Base-by-base conservation (phyloP, 2,113 vertebrate genomes). In the Ranitomeya variabilis region DNA sequence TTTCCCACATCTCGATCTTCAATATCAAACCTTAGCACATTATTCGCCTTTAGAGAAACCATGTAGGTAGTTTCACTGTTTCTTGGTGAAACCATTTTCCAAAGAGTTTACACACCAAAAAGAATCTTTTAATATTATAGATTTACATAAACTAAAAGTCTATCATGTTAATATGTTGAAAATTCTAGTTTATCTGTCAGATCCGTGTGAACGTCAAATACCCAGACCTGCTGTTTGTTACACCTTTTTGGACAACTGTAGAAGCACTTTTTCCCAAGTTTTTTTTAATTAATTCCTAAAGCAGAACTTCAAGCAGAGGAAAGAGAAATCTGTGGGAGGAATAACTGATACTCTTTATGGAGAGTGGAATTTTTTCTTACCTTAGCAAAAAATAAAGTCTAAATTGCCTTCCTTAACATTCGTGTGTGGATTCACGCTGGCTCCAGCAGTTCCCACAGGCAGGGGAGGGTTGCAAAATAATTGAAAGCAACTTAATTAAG, bases 401-500 rank as follows among this genome's bases (percentile, higher is more conserved):
- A 89, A 89, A 59, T 89, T 89, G 87, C 87, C 81, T 89, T 89
- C 51, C 51, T 57, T 26, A 84, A 84, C 51, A 89, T 83, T 62
- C 31, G 45, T 84, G 73, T 67, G 60, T 67, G 81, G 69, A 89
- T 84, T 89, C 87, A 83, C 23, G 60, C 87, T 78, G 81, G 67
- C 69, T 88, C 67, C 80, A 54, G 87, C 87, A 77, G 80, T 82
- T 88, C 87, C 81, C 81, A 89, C 87, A 78, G 81, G 80, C 87
- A 89, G 60, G 87, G 87, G 81, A 84, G 71, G 59, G 80, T 67
- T 88, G 51, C 71, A 78, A 84, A 88, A 88, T 88, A 88, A 88
- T 88, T 88, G 87, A 88, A 88, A 88, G 87, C 87, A 88, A 84
- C 87, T 88, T 88, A 84, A 88, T 88, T 88, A 88, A 88, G 87